These are phyloP conservation scores for Lithophane semibrunnea DNA, from an alignment of 2,888 invertebrate genomes.

Conservation along the genomic window DNA sequence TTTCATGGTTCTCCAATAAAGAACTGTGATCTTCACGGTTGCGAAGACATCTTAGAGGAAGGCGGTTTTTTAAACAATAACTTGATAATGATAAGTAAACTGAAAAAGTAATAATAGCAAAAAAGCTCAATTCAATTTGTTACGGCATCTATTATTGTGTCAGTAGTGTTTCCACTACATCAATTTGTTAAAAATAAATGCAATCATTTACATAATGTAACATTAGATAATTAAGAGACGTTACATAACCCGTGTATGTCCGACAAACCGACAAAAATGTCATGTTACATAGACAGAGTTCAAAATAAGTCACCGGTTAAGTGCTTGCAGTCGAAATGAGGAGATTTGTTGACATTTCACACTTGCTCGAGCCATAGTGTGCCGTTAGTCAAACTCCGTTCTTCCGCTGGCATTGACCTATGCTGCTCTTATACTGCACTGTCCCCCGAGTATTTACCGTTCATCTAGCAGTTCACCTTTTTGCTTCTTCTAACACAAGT, in stretches of 20 bases:
- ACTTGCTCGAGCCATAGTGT: constrained; percentile 72
- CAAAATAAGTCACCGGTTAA: constrained; percentile 49
- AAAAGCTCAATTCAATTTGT: constrained; percentile 48
- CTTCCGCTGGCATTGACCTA: constrained; percentile 86
- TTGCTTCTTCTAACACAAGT: constrained; percentile 22
- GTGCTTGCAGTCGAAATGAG: constrained; percentile 49
- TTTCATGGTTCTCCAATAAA: constrained; percentile 63
- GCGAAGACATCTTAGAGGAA: constrained; percentile 55
- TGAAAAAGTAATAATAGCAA: constrained; percentile 38
- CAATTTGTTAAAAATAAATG: constrained; percentile 45
- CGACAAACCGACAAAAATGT: constrained; percentile 50
- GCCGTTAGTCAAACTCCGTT: constrained; percentile 80
- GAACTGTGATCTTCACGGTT: constrained; percentile 68
- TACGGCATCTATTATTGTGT: constrained; percentile 45
- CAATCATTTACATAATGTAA: constrained; percentile 63
- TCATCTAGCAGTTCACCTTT: constrained; percentile 34
- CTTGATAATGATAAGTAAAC: constrained; percentile 31
- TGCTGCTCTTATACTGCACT: constrained; percentile 62
- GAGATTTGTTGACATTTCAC: constrained; percentile 81
- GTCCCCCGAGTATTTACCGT: constrained; percentile 51
- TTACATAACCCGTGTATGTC: constrained; percentile 53
- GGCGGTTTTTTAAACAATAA: constrained; percentile 52
- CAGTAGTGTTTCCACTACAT: constrained; percentile 60
- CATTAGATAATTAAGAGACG: constrained; percentile 54
- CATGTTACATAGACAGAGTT: constrained; percentile 57